These are phyloP conservation scores for Vulpes ferrilata DNA, from an alignment of 2,113 vertebrate species.

Conservation along the genomic window DNA sequence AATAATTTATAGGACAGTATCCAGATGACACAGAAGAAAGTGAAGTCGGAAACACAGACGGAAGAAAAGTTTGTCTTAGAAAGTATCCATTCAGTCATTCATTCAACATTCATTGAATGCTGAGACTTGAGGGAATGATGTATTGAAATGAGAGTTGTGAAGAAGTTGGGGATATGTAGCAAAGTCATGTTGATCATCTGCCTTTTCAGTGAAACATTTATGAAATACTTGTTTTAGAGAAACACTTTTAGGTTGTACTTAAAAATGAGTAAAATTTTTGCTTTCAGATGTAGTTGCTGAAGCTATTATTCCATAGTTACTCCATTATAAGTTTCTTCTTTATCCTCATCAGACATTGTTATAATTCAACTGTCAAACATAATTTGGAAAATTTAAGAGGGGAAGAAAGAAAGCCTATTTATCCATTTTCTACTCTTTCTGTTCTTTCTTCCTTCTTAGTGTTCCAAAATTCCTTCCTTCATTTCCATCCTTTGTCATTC, in stretches of 20 bases:
- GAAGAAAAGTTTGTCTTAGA: constrained; percentile 26
- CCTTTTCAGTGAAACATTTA: constrained; percentile 4
- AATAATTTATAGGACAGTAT: not conserved
- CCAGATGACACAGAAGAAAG: constrained; percentile 5
- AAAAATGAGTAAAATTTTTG: constrained; percentile 21
- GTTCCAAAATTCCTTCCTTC: not conserved
- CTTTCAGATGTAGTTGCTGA: constrained; percentile 28
- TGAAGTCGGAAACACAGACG: constrained; percentile 24
- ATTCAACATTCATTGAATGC: not conserved
- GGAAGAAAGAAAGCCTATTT: not conserved
- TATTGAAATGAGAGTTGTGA: not conserved
- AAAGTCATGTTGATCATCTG: not conserved
- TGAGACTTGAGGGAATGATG: not conserved
- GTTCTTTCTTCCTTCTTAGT: not conserved
- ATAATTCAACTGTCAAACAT: not conserved
- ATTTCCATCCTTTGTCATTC: not conserved
- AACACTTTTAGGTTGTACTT: not conserved
- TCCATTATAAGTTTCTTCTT: not conserved
- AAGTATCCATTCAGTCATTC: not conserved
- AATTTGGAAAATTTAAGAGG: constrained; percentile 3
- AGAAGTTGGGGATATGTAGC: not conserved
- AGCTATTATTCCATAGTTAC: not conserved
- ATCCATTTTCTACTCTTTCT: not conserved
- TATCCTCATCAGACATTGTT: not conserved
- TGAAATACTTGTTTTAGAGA: not conserved